Conservation (phyloP, 2,797 vertebrate species). For the Petrocephalus sullivani region DNA sequence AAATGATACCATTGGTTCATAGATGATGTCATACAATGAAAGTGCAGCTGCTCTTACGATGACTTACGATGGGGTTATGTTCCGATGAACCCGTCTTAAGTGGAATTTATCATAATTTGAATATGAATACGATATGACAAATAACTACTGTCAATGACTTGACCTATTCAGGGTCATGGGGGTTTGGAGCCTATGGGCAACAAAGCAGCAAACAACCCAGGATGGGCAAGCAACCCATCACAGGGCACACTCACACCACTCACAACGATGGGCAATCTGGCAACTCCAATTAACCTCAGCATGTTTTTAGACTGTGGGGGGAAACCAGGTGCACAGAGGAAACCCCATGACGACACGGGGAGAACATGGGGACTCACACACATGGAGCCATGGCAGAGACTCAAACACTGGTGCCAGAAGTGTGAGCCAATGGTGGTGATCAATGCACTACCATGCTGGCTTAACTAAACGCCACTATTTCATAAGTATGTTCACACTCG, state of each 20-base stretch:
- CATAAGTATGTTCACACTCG: background rate
- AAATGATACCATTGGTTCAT: background rate
- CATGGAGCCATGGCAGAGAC: background rate
- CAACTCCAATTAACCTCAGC: background rate
- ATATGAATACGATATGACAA: background rate
- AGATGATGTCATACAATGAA: background rate
- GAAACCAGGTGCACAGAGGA: background rate
- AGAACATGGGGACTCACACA: background rate
- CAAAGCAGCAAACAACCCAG: background rate
- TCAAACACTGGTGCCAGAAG: background rate
- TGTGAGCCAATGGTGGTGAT: background rate
- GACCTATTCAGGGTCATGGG: background rate
- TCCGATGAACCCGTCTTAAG: background rate
- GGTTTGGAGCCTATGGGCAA: background rate
- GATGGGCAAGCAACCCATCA: background rate
- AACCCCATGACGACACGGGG: background rate
- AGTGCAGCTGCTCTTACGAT: background rate
- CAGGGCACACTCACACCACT: background rate
- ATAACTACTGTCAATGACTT: background rate
- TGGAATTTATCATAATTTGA: background rate
- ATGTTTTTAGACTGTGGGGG: background rate
- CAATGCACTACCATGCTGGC: background rate
- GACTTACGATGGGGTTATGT: background rate
- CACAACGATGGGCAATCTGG: background rate
- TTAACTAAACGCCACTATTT: background rate